phyloP scores from a whole-genome alignment of 2,113 vertebrate genomes.

The Scolopax mira region DNA sequence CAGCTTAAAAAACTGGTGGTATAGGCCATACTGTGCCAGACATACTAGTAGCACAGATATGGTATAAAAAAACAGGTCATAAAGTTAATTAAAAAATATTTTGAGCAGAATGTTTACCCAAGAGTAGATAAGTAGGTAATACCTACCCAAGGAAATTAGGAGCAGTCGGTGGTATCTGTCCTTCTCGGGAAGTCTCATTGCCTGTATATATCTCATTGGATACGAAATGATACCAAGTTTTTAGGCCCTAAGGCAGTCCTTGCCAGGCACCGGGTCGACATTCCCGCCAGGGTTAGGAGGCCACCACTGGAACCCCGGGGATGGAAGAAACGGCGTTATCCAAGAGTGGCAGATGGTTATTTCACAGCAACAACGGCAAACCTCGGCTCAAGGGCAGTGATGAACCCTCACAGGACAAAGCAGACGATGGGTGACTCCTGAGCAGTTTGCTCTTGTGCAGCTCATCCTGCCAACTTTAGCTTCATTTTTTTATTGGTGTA shows the following conservation, averaged over 20 bases:
- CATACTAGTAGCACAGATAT: background rate
- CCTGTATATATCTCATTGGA: background rate
- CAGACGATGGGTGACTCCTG: background rate
- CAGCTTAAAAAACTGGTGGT: background rate
- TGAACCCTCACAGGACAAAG: background rate
- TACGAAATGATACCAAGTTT: background rate
- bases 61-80: background rate
- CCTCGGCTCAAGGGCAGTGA: too few species aligned
- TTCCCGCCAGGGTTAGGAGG: too few species aligned
- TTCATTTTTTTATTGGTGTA: background rate
- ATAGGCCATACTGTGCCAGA: background rate
- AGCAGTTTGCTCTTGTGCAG: background rate
- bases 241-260: background rate
- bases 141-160: background rate
- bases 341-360: background rate
- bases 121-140: too few species aligned
- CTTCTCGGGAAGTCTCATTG: background rate
- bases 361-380: background rate
- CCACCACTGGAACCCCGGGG: background rate
- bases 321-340: background rate
- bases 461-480: background rate
- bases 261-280: background rate
- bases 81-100: background rate
- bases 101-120: background rate
- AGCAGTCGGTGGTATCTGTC: background rate